Conservation (phyloP, 2,888 invertebrate genomes). For the Unio delphinus region DNA sequence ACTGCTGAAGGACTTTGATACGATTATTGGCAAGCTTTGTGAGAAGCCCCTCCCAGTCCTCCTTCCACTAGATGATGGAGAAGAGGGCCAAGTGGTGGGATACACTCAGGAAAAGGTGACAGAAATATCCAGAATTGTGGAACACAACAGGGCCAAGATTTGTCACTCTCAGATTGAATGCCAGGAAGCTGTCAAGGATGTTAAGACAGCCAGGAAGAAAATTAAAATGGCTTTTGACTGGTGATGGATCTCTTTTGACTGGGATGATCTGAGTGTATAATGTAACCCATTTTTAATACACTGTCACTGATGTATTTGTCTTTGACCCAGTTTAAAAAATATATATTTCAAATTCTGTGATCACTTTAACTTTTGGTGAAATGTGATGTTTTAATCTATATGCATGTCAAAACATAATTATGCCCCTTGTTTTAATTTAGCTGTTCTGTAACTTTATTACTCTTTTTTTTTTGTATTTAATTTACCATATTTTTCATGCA, state of each 20-base stretch:
- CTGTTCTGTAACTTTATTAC: too few relatives aligned
- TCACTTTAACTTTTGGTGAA: too few relatives aligned
- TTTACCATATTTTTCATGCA: too few relatives aligned
- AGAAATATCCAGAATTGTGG: slow-evolving; percentile 13
- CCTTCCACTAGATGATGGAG: slow-evolving; percentile 5
- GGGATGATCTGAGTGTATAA: too few relatives aligned
- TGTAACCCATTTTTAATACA: too few relatives aligned
- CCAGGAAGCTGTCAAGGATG: slow-evolving; percentile 26
- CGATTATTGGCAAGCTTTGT: slow-evolving; percentile 33
- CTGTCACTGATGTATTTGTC: too few relatives aligned
- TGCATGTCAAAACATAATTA: too few relatives aligned
- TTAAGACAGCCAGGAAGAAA: slow-evolving; percentile 41
- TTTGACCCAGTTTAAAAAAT: too few relatives aligned
- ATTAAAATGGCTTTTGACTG: slow-evolving; percentile 51
- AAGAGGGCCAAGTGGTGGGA: background rate
- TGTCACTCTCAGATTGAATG: slow-evolving; percentile 14
- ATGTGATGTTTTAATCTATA: too few relatives aligned
- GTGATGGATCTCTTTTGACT: slow-evolving; percentile 14
- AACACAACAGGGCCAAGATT: slow-evolving; percentile 2
- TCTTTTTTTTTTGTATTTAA: too few relatives aligned
- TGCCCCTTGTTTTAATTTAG: too few relatives aligned
- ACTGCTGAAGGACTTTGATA: slow-evolving; percentile 39
- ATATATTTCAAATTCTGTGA: too few relatives aligned
- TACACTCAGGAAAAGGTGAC: slow-evolving; percentile 12
- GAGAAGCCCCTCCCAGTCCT: slow-evolving; percentile 26